Evolutionary conservation across 2,797 vertebrate genomes (phyloP), one percentile per base, ranked within the genome.

Genomic region (Heliangelus exortis): DNA sequence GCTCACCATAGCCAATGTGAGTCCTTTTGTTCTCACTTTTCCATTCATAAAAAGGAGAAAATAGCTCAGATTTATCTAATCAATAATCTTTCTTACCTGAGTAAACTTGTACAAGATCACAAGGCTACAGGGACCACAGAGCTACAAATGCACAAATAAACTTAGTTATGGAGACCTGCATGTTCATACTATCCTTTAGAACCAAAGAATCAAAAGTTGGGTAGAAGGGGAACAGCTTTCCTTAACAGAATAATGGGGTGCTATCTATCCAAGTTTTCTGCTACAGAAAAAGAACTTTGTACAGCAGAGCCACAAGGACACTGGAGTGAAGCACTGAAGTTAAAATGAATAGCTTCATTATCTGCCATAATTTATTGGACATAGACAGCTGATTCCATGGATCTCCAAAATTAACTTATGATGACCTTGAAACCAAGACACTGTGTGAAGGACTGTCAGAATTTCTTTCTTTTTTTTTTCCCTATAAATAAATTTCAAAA

Each of bases 301-400:
- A 55, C 61, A 78, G 54, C 69, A 93, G 43, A 85, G 80, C 62
- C 86, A 94, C 92, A 93, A 96, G 89, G 92, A 96, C 78, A 95
- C 34, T 72, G 41, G 43, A 81, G 23, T 48, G 67, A 51, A 94
- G 47, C 47, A 95, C 77, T 83, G 86, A 96, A 76, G 91, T 68
- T 83, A 81, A 97, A 97, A 97, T 93, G 89, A 98, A 97, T 89
- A 96, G 84, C 72, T 94, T 96, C 90, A 96, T 90, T 96, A 81
- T 81, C 51, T 58, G 76, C 82, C 89, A 68, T 96, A 91, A 94
- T 90, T 96, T 95, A 84, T 89, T 90, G 87, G 95, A 93, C 87
- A 93, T 79, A 90, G 75, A 78, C 80, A 95, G 92, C 82, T 82
- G 58, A 95, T 91, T 92, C 88, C 74, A 90, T 54, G 80, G 83